Evolutionary conservation across 2,113 vertebrate genomes (phyloP).

Genomic region (Irena cyanogastra): DNA sequence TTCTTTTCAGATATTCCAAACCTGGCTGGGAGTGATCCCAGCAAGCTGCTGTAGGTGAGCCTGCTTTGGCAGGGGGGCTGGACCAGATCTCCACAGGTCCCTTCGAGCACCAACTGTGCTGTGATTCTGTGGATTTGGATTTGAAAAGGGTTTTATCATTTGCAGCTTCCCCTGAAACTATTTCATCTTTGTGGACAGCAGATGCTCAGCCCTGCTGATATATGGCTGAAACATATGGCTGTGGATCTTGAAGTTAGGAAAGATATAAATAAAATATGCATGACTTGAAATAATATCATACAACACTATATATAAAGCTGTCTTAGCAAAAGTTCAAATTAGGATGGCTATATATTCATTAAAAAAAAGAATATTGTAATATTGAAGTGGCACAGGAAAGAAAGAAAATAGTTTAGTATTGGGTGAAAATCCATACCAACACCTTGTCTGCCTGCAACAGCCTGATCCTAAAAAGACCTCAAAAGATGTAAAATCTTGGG

Average conservation of each 20-base stretch:
- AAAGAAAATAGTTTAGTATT: neutral
- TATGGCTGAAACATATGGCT: conserved; percentile 43
- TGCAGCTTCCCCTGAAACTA: conserved; percentile 10
- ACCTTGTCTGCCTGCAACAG: neutral
- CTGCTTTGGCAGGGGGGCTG: neutral
- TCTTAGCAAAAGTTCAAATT: neutral
- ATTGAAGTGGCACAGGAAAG: neutral
- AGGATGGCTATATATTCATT: neutral
- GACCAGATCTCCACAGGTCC: neutral
- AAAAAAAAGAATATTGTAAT: neutral
- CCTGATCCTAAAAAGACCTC: neutral
- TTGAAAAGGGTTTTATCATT: conserved; percentile 23
- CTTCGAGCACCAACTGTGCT: neutral
- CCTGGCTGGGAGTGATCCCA: neutral
- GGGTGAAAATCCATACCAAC: neutral
- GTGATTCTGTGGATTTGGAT: neutral
- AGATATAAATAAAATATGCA: conserved; percentile 48
- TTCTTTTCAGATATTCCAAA: neutral
- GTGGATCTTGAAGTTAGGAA: conserved; percentile 1
- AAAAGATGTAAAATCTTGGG: neutral
- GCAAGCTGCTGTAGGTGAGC: neutral
- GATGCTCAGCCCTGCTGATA: conserved; percentile 36
- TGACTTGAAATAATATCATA: conserved; percentile 28
- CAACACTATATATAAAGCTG: neutral
- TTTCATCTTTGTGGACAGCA: conserved; percentile 14